These are phyloP conservation scores for Corydoras maculifer DNA, from an alignment of 2,113 vertebrate species.

Conservation along the genomic window DNA sequence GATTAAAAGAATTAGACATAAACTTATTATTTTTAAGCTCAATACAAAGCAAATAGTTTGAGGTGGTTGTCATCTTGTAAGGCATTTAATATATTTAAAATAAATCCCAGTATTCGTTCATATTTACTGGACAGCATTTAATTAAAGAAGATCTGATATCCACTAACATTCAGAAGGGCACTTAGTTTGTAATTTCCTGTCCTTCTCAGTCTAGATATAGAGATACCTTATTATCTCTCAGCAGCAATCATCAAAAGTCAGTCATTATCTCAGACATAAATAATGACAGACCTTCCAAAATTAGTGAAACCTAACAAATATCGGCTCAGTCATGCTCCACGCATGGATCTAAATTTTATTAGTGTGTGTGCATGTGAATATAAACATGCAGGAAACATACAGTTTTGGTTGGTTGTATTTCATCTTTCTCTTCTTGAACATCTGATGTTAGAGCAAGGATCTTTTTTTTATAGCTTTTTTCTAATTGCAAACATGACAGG, in stretches of 20 bases:
- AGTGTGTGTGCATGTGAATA: neutral
- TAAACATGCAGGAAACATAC: neutral
- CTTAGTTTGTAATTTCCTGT: conserved; percentile 72
- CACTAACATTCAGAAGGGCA: conserved; percentile 63
- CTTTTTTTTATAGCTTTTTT: conserved; percentile 62
- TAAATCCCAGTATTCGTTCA: conserved; percentile 9
- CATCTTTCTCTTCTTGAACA: neutral
- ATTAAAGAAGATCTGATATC: conserved; percentile 62
- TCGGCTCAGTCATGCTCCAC: conserved; percentile 48
- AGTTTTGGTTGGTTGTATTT: neutral
- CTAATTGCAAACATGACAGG: conserved; percentile 72
- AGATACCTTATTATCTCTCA: conserved; percentile 57
- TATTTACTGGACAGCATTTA: conserved; percentile 46
- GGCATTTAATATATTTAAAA: too few relatives aligned
- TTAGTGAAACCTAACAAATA: conserved; percentile 42
- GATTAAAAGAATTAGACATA: too few relatives aligned
- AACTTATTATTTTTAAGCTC: too few relatives aligned
- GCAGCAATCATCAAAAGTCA: conserved; percentile 58
- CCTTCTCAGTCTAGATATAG: conserved; percentile 44
- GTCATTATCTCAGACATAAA: conserved; percentile 61
- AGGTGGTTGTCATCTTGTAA: too few relatives aligned
- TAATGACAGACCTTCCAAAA: conserved; percentile 41
- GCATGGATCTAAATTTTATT: conserved; percentile 30
- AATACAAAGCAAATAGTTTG: neutral
- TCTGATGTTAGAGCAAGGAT: conserved; percentile 29